Evolutionary conservation across 2,797 vertebrate genomes (phyloP).

Genomic region (Rhynchonycteris naso): DNA sequence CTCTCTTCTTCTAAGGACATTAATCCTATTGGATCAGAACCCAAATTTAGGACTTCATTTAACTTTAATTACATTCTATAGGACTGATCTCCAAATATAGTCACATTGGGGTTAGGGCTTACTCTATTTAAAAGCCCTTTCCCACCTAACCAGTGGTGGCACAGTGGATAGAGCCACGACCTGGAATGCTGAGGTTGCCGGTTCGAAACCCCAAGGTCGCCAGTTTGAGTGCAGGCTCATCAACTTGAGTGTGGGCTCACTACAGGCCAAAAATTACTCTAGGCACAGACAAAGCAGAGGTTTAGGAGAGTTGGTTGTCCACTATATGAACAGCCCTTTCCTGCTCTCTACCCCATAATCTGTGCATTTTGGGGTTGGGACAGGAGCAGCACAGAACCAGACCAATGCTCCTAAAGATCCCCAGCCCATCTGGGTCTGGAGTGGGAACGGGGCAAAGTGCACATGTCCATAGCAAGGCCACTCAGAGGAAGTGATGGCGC

Average conservation of each 20-base stretch:
- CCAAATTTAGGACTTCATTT: not conserved
- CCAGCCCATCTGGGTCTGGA: not conserved
- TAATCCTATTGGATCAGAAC: not conserved
- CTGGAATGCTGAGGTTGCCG: too few relatives aligned
- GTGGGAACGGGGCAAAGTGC: not conserved
- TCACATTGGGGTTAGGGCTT: too few relatives aligned
- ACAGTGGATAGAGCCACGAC: too few relatives aligned
- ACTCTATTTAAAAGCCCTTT: not conserved
- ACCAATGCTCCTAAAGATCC: not conserved
- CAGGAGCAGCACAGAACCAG: too few relatives aligned
- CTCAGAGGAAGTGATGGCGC: not conserved
- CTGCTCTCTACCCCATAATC: not conserved
- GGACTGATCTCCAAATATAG: not conserved
- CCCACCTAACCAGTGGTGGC: too few relatives aligned
- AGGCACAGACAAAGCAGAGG: not conserved
- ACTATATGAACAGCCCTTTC: not conserved
- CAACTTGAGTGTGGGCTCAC: not conserved
- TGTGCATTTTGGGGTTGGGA: not conserved
- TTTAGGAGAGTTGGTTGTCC: not conserved
- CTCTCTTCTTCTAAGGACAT: not conserved
- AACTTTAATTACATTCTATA: not conserved
- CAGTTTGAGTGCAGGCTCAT: too few relatives aligned
- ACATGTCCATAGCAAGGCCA: rapidly evolving
- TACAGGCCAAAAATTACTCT: not conserved
- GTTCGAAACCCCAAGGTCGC: too few relatives aligned